These are phyloP conservation scores for Petroica traversi DNA, from an alignment of 2,113 vertebrate species.

Conservation along the genomic window DNA sequence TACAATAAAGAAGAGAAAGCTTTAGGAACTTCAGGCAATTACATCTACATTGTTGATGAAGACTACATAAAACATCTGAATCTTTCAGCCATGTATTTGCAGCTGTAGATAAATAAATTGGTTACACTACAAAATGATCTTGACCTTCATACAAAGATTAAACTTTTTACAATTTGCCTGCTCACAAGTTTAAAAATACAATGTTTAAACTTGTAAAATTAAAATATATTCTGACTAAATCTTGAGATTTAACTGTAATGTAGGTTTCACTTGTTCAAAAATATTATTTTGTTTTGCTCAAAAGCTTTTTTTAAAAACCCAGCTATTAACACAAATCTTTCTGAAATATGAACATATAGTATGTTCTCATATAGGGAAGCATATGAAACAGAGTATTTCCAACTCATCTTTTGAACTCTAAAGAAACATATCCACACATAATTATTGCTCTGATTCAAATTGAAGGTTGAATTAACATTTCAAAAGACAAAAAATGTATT, in stretches of 20 bases:
- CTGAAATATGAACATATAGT: neutral
- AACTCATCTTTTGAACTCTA: neutral
- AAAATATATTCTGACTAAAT: neutral
- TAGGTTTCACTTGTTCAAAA: neutral
- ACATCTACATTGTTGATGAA: constrained; percentile 12
- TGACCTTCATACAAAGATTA: neutral
- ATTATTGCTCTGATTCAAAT: neutral
- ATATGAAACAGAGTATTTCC: neutral
- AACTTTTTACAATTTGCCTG: neutral
- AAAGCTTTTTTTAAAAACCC: neutral
- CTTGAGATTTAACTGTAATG: neutral
- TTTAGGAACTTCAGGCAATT: constrained; percentile 58
- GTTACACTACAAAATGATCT: neutral
- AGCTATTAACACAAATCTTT: neutral
- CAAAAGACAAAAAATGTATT: neutral
- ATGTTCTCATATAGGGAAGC: neutral
- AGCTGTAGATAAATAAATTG: neutral
- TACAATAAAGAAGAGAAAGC: constrained; percentile 37
- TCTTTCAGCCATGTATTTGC: neutral
- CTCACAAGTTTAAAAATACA: neutral
- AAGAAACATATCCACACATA: neutral
- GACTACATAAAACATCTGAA: neutral
- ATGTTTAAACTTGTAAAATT: neutral
- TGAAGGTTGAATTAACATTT: neutral
- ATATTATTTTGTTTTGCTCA: neutral